These are phyloP conservation scores for Oenanthe melanoleuca DNA, from an alignment of 2,113 vertebrate species.

Conservation along the genomic window DNA sequence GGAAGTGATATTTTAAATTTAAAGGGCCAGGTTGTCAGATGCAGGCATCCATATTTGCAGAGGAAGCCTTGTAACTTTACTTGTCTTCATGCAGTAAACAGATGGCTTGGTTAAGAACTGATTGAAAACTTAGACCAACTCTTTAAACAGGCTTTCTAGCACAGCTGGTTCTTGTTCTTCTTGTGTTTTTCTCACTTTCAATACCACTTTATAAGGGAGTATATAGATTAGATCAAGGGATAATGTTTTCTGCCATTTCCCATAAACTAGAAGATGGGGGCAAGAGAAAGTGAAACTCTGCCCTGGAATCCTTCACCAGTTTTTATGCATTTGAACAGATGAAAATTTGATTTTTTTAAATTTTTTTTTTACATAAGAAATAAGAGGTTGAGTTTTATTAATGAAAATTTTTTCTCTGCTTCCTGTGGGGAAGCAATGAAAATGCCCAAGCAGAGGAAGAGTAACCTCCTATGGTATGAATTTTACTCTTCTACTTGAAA, in stretches of 20 bases:
- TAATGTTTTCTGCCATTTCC: constrained; percentile 44
- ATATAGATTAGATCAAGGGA: constrained; percentile 48
- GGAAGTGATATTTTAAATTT: constrained; percentile 25
- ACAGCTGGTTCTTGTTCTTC: constrained; percentile 53
- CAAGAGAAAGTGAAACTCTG: constrained; percentile 19
- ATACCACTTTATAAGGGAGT: constrained; percentile 22
- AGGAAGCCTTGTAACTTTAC: background rate
- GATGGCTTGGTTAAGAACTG: constrained; percentile 5
- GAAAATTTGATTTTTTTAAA: background rate
- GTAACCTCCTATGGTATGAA: background rate
- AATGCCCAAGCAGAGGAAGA: background rate
- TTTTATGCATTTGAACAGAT: background rate
- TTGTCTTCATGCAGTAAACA: constrained; percentile 18
- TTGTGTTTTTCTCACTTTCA: constrained; percentile 52
- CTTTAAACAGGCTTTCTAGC: background rate
- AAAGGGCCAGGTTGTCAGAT: background rate
- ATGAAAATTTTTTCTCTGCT: background rate
- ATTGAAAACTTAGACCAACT: background rate
- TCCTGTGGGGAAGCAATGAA: background rate
- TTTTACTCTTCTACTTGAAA: background rate
- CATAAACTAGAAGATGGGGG: background rate
- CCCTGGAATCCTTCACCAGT: background rate
- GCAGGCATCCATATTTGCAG: background rate
- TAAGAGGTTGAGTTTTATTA: background rate
- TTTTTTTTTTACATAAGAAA: background rate